phyloP scores from a whole-genome alignment of 2,797 vertebrate genomes.

The Varecia variegata region DNA sequence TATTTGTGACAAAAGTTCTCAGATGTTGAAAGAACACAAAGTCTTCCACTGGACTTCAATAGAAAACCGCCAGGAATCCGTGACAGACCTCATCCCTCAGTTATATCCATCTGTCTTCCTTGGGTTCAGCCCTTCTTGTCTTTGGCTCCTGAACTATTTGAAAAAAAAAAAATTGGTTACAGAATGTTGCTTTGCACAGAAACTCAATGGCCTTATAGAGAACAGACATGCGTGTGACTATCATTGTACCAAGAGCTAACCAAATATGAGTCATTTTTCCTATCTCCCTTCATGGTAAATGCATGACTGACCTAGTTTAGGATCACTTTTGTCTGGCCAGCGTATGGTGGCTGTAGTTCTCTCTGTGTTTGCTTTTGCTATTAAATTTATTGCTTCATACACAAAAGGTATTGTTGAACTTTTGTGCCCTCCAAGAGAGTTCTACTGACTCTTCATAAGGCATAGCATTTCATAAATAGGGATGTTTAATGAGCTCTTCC shows the following conservation, averaged over 20 bases:
- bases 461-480: background rate
- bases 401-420: background rate
- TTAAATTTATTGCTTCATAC: background rate
- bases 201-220: background rate
- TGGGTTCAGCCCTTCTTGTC: background rate
- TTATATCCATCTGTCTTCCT: background rate
- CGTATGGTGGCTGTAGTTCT: background rate
- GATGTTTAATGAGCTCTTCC: background rate
- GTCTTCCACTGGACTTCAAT: background rate
- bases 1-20: background rate
- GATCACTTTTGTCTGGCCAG: background rate
- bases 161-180: slow-evolving; percentile 48
- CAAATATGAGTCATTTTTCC: background rate
- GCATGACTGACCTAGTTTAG: background rate
- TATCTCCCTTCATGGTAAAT: background rate
- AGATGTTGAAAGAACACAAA: background rate
- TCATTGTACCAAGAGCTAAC: background rate
- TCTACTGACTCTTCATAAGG: background rate
- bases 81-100: background rate
- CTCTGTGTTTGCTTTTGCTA: background rate
- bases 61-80: background rate
- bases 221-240: fast-evolving
- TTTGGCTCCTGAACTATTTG: slow-evolving; percentile 55
- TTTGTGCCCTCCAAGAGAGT: background rate
- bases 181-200: slow-evolving; percentile 27